Evolutionary conservation across 2,797 vertebrate species (phyloP), one percentile per base, ranked within the genome.

Genomic region (Schizopygopsis malacanthus): DNA sequence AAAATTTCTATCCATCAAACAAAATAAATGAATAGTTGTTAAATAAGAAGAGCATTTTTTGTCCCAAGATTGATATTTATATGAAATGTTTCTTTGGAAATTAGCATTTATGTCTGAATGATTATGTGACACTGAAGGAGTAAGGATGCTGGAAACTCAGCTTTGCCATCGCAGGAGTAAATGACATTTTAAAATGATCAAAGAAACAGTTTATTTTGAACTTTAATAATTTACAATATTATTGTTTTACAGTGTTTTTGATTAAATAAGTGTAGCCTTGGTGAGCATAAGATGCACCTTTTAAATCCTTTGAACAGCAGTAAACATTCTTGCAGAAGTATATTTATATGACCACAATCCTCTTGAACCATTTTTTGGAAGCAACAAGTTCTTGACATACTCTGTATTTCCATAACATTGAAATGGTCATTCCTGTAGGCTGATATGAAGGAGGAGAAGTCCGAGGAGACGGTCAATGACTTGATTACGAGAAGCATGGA

Each of bases 401-500:
- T 41, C 6, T 33, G 13, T 41, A 22, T 52, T 56, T 54, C 7
- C 4, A 50, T 65, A 41, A 50, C 6, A 37, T 52, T 67, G 43
- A 6, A 7, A 43, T 52, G 67, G 5, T 73, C 16, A 1, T 54
- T 47, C 22, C 4, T 10, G 37, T 75, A 90, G 89, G 63, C 78
- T 89, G 7, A 82, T 67, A 83, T 65, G 12, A 20, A 67, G 1
- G 50, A 52, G 15, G 15, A 16, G 11, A 43, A 56, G 52, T 33
- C 25, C 43, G 15, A 82, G 15, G 67, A 50, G 2, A 25, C 28
- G 1, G 28, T 18, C 39, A 70, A 72, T 5, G 91, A 94, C 63
- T 86, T 87, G 69, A 79, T 93, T 22, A 90, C 89, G 65, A 93
- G 72, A 90, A 96, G 95, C 59, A 84, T 90, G 71, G 92, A 95